These are phyloP conservation scores for Acomys russatus DNA, from an alignment of 2,797 vertebrate genomes.

Conservation along the genomic window DNA sequence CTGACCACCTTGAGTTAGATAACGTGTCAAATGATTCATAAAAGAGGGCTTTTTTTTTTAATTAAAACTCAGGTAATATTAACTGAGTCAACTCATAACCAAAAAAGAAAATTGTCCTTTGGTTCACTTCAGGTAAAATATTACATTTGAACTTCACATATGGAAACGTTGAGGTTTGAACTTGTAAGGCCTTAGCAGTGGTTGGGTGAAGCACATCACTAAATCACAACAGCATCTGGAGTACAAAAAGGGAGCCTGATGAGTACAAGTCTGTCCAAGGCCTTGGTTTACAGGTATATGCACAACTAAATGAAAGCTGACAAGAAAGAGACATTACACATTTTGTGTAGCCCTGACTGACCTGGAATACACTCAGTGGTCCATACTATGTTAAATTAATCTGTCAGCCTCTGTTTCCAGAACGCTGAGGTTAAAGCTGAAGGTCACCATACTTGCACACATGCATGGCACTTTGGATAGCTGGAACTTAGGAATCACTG, in stretches of 20 bases:
- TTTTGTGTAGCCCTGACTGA: neutral
- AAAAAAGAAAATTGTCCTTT: neutral
- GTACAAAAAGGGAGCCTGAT: neutral
- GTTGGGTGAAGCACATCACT: neutral
- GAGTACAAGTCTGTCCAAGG: neutral
- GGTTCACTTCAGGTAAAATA: neutral
- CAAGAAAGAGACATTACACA: neutral
- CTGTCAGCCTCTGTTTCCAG: neutral
- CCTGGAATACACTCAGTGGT: neutral
- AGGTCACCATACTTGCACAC: neutral
- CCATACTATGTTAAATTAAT: neutral
- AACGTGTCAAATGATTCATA: neutral
- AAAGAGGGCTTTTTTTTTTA: neutral
- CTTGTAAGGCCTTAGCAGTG: neutral
- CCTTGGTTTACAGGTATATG: neutral
- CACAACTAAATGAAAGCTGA: neutral
- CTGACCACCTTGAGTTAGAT: neutral
- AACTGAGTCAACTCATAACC: neutral
- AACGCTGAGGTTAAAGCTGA: neutral
- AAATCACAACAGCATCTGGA: neutral
- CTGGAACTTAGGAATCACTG: neutral
- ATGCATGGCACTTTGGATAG: neutral
- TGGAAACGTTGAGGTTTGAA: neutral
- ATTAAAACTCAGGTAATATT: neutral
- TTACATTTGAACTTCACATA: neutral